A percentile compares a stretch with the other conserved stretches of the same genome.
These are phyloP conservation scores for Arctocebus calabarensis DNA, from an alignment of 2,797 vertebrate species.

Conservation along the genomic window DNA sequence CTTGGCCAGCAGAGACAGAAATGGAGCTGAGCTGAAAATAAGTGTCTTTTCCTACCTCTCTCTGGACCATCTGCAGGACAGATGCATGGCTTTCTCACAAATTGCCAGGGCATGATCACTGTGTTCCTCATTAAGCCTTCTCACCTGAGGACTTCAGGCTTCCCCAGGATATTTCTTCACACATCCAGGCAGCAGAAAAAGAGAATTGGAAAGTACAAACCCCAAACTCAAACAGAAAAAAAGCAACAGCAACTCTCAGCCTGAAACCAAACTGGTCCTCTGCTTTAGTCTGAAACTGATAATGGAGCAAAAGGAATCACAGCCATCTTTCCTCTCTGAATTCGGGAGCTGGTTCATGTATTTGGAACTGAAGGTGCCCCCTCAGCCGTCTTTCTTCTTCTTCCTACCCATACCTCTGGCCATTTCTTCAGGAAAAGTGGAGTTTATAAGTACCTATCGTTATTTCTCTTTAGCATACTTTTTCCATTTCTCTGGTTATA, in stretches of 20 bases:
- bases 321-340: background rate
- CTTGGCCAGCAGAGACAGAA: background rate
- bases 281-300: background rate
- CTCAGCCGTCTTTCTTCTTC: background rate
- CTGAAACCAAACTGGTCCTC: background rate
- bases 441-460: background rate
- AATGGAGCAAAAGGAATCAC: background rate
- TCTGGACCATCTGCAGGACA: background rate
- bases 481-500: background rate
- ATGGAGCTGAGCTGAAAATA: background rate
- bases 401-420: background rate
- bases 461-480: background rate
- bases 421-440: slow-evolving; percentile 24
- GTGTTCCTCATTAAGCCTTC: background rate
- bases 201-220: background rate
- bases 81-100: background rate
- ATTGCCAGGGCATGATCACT: background rate
- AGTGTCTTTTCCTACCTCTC: slow-evolving; percentile 6
- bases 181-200: background rate
- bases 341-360: background rate
- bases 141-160: background rate
- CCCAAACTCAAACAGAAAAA: background rate
- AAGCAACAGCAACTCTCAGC: background rate
- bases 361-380: background rate
- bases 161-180: background rate